phyloP scores from a whole-genome alignment of 2,113 vertebrate genomes.

The Ariopsis seemanni region DNA sequence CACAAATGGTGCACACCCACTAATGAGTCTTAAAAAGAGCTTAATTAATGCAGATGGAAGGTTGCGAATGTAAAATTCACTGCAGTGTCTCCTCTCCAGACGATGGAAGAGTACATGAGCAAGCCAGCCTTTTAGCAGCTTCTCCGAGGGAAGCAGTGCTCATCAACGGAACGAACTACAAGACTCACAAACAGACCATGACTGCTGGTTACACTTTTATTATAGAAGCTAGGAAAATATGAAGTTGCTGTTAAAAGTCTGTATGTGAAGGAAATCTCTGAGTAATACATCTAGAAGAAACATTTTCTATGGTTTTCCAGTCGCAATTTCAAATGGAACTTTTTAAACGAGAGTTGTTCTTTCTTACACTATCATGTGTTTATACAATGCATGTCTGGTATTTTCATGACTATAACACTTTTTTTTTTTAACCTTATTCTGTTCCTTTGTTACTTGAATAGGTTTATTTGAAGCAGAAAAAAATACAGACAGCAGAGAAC shows the following conservation, averaged over 20 bases:
- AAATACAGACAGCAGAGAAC: not conserved
- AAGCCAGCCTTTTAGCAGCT: slow-evolving; percentile 74
- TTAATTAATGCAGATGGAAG: not conserved
- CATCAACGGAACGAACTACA: slow-evolving; percentile 5
- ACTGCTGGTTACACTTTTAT: not conserved
- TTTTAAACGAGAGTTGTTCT: slow-evolving; percentile 8
- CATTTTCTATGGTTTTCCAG: not conserved
- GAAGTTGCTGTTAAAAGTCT: not conserved
- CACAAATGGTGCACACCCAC: not conserved
- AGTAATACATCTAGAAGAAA: not conserved
- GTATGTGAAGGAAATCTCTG: slow-evolving; percentile 8
- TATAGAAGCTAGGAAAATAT: not conserved
- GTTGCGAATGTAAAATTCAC: not conserved
- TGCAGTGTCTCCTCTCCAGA: slow-evolving; percentile 58
- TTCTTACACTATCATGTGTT: not conserved
- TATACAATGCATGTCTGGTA: not conserved
- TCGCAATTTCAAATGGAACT: not conserved
- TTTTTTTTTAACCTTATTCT: not conserved
- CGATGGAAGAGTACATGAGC: slow-evolving; percentile 81
- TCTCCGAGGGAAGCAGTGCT: not conserved
- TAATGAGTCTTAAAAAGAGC: not conserved
- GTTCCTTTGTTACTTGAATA: slow-evolving; percentile 20
- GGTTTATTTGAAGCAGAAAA: not conserved
- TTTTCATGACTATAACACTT: not conserved
- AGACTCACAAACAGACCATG: slow-evolving; percentile 8